Evolutionary conservation across 2,113 vertebrate genomes (phyloP), one percentile per base, ranked within the genome.

Genomic region (Oncorhynchus keta): DNA sequence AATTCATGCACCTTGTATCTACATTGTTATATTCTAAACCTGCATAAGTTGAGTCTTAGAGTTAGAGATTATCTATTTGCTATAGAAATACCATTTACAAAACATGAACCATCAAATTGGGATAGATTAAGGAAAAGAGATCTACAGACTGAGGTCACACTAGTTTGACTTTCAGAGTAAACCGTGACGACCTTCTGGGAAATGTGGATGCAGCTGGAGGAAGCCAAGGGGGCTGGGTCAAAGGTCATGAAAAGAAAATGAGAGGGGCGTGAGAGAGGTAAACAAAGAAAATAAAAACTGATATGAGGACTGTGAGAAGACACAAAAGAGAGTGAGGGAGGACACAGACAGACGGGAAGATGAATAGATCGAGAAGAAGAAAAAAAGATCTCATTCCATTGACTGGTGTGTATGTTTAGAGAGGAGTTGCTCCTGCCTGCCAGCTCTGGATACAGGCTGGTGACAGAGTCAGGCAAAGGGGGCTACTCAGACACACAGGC

Each of bases 191-290:
- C 39, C 48, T 16, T 68, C 16, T 67, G 72, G 62, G 75, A 79
- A 74, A 70, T 79, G 45, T 2, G 3, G 69, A 75, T 79, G 68
- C 22, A 62, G 81, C 67, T 85, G 79, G 79, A 11, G 14, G 75
- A 80, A 70, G 32, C 83, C 67, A 84, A 71, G 28, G 1, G 14
- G 62, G 57, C 62, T 70, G 73, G 86, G 84, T 80, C 86, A 88
- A 85, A 83, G 66, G 75, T 83, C 86, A 77, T 8, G 39, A 79
- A 28, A 73, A 76, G 71, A 77, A 48, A n/a, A 55, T 0, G 0
- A 74, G 78, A 59, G 70, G 81, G 75, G 78, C 48, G 59, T 83
- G 83, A 81, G 82, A 85, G 81, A 70, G 28, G 85, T 79, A 88
- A 87, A 87, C 83, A 87, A 84, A 79, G 78, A 64, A 45, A 32